Conservation (phyloP, 1,140 invertebrate species). For the Scaptomyza hsui region DNA sequence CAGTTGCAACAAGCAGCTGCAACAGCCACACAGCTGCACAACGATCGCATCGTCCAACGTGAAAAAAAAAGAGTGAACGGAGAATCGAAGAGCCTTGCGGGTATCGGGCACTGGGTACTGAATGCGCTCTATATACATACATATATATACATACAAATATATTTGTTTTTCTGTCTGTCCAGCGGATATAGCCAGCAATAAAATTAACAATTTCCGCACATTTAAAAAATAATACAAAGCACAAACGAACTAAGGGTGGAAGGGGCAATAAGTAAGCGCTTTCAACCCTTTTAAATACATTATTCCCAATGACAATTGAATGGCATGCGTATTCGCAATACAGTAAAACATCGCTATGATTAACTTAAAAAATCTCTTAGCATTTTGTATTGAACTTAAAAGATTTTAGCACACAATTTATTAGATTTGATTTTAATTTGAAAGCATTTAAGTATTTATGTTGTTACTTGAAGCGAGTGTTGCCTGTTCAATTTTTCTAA, state of each 20-base stretch:
- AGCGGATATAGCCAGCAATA: slow-evolving; percentile 71
- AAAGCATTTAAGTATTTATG: neutral
- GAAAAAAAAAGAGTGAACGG: too few relatives aligned
- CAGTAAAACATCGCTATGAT: neutral
- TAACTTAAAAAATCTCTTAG: too few relatives aligned
- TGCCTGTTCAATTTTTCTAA: neutral
- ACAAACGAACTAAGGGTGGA: too few relatives aligned
- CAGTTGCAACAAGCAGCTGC: neutral
- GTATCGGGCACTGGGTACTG: neutral
- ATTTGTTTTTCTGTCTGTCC: neutral
- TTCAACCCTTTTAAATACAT: slow-evolving; percentile 1
- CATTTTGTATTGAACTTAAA: too few relatives aligned
- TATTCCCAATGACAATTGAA: neutral
- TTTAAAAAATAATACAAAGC: slow-evolving; percentile 65
- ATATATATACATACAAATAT: too few relatives aligned
- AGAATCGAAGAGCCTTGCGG: too few relatives aligned
- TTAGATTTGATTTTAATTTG: neutral
- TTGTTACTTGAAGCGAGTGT: neutral
- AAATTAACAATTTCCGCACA: slow-evolving; percentile 79
- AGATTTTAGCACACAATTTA: too few relatives aligned
- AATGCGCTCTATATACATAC: slow-evolving; percentile 10
- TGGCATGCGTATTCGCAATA: neutral
- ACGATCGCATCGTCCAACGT: slow-evolving; percentile 10
- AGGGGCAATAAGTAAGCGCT: neutral
- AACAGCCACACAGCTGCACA: neutral